These are phyloP conservation scores for Hemiscyllium ocellatum DNA, from an alignment of 2,113 vertebrate genomes.

Conservation along the genomic window DNA sequence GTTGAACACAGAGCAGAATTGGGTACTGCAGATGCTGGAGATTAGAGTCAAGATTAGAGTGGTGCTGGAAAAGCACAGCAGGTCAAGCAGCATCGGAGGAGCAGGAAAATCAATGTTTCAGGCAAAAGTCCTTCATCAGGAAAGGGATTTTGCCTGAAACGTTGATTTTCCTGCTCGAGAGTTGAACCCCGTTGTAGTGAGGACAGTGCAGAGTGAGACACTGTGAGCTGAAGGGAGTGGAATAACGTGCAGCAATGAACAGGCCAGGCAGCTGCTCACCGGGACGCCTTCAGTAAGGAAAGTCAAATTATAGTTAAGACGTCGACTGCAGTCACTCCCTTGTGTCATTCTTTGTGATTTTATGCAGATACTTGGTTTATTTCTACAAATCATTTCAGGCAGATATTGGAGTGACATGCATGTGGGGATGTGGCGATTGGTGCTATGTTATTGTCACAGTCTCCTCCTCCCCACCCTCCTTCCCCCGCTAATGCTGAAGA, in stretches of 20 bases:
- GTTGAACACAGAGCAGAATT: not conserved
- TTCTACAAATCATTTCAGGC: not conserved
- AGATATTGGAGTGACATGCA: no score
- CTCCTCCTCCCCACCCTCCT: no score
- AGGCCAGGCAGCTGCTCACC: not conserved
- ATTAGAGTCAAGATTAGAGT: no score
- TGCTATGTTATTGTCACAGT: not conserved
- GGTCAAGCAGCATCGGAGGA: no score
- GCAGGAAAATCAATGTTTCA: no score
- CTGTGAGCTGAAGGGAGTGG: not conserved
- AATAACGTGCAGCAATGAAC: not conserved
- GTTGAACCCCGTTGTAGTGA: not conserved
- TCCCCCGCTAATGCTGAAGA: not conserved
- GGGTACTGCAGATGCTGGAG: no score
- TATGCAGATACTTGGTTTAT: not conserved
- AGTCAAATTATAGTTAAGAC: not conserved
- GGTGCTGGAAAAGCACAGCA: no score
- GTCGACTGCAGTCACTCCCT: not conserved
- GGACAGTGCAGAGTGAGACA: not conserved
- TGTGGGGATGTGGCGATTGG: not conserved
- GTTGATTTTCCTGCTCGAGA: not conserved
- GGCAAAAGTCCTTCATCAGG: no score
- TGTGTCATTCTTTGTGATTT: not conserved
- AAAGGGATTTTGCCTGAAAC: no score
- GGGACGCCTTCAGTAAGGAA: not conserved